These are phyloP conservation scores for Aethes cnicana DNA, from an alignment of 2,888 invertebrate species.

Conservation along the genomic window DNA sequence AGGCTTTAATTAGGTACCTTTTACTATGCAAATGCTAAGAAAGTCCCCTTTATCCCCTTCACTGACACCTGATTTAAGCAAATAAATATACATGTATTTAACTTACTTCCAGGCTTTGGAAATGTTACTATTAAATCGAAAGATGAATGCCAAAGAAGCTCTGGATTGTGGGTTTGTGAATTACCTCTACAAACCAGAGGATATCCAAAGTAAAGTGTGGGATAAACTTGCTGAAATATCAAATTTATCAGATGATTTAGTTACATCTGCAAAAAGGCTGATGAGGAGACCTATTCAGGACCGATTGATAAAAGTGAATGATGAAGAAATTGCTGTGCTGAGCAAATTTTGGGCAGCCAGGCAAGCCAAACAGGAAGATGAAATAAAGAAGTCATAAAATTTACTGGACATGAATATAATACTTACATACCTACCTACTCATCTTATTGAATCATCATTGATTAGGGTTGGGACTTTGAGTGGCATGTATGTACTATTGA, in stretches of 20 bases:
- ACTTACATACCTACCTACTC: too few relatives aligned
- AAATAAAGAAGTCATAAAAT: too few relatives aligned
- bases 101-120: slow-evolving; percentile 77
- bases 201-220: slow-evolving; percentile 84
- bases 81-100: too few relatives aligned
- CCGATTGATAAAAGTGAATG: slow-evolving; percentile 85
- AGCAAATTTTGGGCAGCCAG: slow-evolving; percentile 84
- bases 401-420: too few relatives aligned
- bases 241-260: slow-evolving; percentile 78
- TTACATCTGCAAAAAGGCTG: slow-evolving; percentile 87
- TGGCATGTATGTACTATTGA: too few relatives aligned
- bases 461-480: too few relatives aligned
- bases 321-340: slow-evolving; percentile 86
- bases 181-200: slow-evolving; percentile 86
- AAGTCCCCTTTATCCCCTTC: too few relatives aligned
- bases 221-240: slow-evolving; percentile 80
- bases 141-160: slow-evolving; percentile 91
- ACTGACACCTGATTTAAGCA: too few relatives aligned
- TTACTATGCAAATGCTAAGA: too few relatives aligned
- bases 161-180: slow-evolving; percentile 89
- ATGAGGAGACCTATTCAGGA: slow-evolving; percentile 83
- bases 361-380: slow-evolving; percentile 69
- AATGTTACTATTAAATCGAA: slow-evolving; percentile 87
- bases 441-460: too few relatives aligned
- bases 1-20: too few relatives aligned